Conservation (phyloP, 2,888 invertebrate species). For the Muschampia plurimacula region DNA sequence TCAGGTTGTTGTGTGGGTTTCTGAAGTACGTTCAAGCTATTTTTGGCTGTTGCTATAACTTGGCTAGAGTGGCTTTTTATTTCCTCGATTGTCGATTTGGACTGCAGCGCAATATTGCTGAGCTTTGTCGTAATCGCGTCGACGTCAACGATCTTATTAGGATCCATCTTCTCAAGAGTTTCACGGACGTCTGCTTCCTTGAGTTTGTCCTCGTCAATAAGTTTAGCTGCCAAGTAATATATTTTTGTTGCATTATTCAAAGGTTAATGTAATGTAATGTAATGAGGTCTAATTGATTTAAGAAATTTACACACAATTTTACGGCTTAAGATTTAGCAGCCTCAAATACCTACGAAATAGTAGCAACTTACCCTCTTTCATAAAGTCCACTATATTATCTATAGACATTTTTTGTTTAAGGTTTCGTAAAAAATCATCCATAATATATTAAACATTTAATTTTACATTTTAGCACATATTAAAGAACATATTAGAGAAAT, state of each 20-base stretch:
- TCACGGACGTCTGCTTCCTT: slow-evolving; percentile 54
- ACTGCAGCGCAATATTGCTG: slow-evolving; percentile 48
- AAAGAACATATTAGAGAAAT: too few relatives aligned
- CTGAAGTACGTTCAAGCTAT: slow-evolving; percentile 45
- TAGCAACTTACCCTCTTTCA: slow-evolving; percentile 55
- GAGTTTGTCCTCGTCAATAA: slow-evolving; percentile 48
- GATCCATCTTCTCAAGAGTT: slow-evolving; percentile 52
- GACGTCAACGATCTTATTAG: slow-evolving; percentile 49
- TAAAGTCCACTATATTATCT: slow-evolving; percentile 56
- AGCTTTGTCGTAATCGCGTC: slow-evolving; percentile 53
- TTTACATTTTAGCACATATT: background rate
- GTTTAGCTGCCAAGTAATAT: slow-evolving; percentile 46
- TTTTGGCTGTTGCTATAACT: slow-evolving; percentile 40
- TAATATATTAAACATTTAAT: slow-evolving; percentile 42
- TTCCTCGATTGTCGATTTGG: slow-evolving; percentile 36
- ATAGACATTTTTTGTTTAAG: slow-evolving; percentile 58
- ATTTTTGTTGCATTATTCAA: background rate
- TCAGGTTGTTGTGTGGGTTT: slow-evolving; percentile 39
- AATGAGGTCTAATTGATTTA: too few relatives aligned
- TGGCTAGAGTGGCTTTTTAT: slow-evolving; percentile 34
- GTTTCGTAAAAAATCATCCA: slow-evolving; percentile 65
- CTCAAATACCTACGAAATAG: background rate
- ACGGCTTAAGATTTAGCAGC: too few relatives aligned
- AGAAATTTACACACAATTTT: too few relatives aligned
- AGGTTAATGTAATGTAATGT: background rate